Conservation (phyloP, 2,797 vertebrate genomes). For the Coreius guichenoti region DNA sequence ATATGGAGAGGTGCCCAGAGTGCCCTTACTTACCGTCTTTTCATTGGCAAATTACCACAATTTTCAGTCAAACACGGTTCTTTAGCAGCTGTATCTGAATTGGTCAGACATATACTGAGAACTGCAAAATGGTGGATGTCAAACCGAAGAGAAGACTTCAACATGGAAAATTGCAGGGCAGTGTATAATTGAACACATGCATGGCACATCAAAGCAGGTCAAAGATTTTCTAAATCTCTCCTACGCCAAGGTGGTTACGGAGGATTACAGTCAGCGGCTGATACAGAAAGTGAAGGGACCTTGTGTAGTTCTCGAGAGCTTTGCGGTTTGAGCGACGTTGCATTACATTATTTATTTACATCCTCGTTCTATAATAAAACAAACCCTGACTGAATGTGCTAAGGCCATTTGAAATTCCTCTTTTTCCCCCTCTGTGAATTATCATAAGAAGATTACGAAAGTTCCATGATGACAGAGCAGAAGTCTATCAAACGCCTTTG, state of each 20-base stretch:
- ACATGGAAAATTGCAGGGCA: slow-evolving; percentile 32
- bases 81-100: slow-evolving; percentile 30
- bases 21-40: slow-evolving; percentile 39
- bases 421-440: slow-evolving; percentile 65
- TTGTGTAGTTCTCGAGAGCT: slow-evolving; percentile 40
- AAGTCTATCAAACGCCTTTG: slow-evolving; percentile 60
- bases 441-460: slow-evolving; percentile 72
- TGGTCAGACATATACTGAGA: slow-evolving; percentile 29
- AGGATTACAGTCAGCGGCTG: slow-evolving; percentile 29
- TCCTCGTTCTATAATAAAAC: slow-evolving; percentile 59
- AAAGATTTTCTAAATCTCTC: slow-evolving; percentile 41
- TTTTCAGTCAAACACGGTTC: slow-evolving; percentile 41
- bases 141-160: slow-evolving; percentile 31
- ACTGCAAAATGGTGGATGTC: slow-evolving; percentile 36
- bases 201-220: slow-evolving; percentile 32
- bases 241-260: slow-evolving; percentile 32
- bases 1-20: slow-evolving; percentile 26
- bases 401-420: slow-evolving; percentile 45
- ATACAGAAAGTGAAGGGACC: slow-evolving; percentile 18
- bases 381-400: slow-evolving; percentile 50
- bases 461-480: slow-evolving; percentile 63
- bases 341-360: slow-evolving; percentile 71
- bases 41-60: slow-evolving; percentile 44
- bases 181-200: slow-evolving; percentile 33
- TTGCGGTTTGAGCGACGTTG: slow-evolving; percentile 45